phyloP scores from a whole-genome alignment of 2,888 invertebrate species.

The Caenorhabditis uteleia region DNA sequence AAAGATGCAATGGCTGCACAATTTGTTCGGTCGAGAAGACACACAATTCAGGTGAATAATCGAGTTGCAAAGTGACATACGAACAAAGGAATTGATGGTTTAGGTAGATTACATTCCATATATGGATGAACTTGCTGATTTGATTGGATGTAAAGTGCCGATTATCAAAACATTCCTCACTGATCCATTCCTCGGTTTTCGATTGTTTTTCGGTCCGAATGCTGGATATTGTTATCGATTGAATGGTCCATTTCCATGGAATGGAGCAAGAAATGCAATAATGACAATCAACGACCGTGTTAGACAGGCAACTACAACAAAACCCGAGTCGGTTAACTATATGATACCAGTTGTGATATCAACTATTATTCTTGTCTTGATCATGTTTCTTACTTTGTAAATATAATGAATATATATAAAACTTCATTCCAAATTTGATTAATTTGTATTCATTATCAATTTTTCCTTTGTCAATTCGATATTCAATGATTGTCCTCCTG shows the following conservation, averaged over 20 bases:
- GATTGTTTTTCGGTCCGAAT: slow-evolving; percentile 43
- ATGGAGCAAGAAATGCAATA: slow-evolving; percentile 56
- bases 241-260: slow-evolving; percentile 53
- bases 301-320: slow-evolving; percentile 25
- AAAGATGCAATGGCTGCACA: slow-evolving; percentile 58
- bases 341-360: slow-evolving; percentile 21
- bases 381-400: slow-evolving; percentile 24
- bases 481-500: too few species aligned
- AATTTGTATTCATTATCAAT: background rate
- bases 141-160: slow-evolving; percentile 70
- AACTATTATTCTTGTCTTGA: slow-evolving; percentile 12
- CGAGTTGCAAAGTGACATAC: background rate
- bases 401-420: background rate
- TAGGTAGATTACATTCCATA: slow-evolving; percentile 70
- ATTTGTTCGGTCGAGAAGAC: slow-evolving; percentile 65
- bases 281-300: slow-evolving; percentile 48
- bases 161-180: slow-evolving; percentile 63
- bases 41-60: slow-evolving; percentile 71
- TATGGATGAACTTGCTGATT: slow-evolving; percentile 72
- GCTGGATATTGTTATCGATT: slow-evolving; percentile 52
- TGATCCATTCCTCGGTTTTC: slow-evolving; percentile 53
- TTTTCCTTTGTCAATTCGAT: too few species aligned
- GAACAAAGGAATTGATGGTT: slow-evolving; percentile 4
- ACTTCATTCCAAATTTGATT: background rate
- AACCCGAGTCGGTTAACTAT: slow-evolving; percentile 27